A percentile compares a stretch with the other conserved stretches of the same genome.
These are phyloP conservation scores for Branchipolynoe longqiensis DNA, from an alignment of 2,888 invertebrate genomes.

Conservation along the genomic window DNA sequence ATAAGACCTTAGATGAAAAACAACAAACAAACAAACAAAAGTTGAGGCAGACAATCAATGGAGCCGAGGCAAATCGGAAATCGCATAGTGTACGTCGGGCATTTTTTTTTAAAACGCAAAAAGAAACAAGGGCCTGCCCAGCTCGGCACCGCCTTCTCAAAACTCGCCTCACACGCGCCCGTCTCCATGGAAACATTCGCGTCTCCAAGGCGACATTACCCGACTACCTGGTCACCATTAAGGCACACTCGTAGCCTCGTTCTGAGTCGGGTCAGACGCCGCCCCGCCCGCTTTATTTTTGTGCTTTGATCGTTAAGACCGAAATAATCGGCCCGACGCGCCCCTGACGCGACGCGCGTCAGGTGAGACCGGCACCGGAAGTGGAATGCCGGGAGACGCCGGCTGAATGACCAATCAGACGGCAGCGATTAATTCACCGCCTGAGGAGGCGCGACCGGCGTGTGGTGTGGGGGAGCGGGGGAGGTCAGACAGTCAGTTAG, in stretches of 20 bases:
- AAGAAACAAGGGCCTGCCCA: background rate
- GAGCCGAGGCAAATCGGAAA: too few relatives aligned
- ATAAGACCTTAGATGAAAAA: too few relatives aligned
- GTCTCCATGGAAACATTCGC: constrained; percentile 41
- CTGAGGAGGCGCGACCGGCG: too few relatives aligned
- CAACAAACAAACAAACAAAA: too few relatives aligned
- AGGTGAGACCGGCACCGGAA: constrained; percentile 41
- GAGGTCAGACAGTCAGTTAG: too few relatives aligned
- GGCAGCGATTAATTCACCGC: constrained; percentile 20
- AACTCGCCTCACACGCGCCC: constrained; percentile 2
- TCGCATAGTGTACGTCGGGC: too few relatives aligned
- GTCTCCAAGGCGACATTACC: constrained; percentile 49
- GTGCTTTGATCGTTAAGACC: constrained; percentile 54
- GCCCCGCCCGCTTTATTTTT: constrained; percentile 32
- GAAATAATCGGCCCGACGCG: constrained; percentile 42
- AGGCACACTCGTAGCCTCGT: background rate
- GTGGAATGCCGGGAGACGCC: constrained; percentile 36
- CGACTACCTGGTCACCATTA: constrained; percentile 54
- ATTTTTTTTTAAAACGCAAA: too few relatives aligned
- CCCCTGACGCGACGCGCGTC: constrained; percentile 8
- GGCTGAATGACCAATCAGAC: constrained; percentile 54
- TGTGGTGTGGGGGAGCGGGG: background rate
- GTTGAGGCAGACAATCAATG: too few relatives aligned
- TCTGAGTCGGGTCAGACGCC: constrained; percentile 38
- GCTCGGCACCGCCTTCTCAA: constrained; percentile 1